These are phyloP conservation scores for Charanyca ferruginea DNA, from an alignment of 2,888 invertebrate species.

Conservation along the genomic window DNA sequence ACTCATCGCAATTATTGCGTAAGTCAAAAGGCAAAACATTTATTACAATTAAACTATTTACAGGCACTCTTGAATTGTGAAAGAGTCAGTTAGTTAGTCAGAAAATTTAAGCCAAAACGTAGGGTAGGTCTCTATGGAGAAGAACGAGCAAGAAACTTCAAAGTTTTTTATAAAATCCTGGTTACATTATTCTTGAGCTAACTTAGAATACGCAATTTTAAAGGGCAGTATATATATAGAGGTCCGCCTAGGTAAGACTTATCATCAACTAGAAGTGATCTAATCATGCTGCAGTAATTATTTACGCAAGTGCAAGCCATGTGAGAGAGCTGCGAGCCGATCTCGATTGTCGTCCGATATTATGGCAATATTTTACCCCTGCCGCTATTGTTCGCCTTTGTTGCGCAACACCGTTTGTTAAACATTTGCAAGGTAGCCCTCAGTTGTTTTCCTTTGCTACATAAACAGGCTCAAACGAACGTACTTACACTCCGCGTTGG, in stretches of 20 bases:
- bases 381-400: slow-evolving; percentile 83
- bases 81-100: too few species aligned
- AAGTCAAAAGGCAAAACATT: too few species aligned
- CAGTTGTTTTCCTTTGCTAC: slow-evolving; percentile 81
- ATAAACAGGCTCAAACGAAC: slow-evolving; percentile 75
- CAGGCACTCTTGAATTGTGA: too few species aligned
- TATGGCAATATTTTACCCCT: slow-evolving; percentile 84
- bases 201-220: background rate
- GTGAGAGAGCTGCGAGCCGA: slow-evolving; percentile 60
- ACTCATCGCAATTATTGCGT: background rate
- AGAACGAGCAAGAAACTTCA: too few species aligned
- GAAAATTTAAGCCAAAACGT: too few species aligned
- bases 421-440: slow-evolving; percentile 80
- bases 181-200: too few species aligned
- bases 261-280: slow-evolving; percentile 50
- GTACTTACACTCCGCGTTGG: slow-evolving; percentile 33
- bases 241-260: slow-evolving; percentile 13
- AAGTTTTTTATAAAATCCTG: too few species aligned
- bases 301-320: slow-evolving; percentile 65
- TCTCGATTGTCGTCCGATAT: slow-evolving; percentile 78
- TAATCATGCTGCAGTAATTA: slow-evolving; percentile 66
- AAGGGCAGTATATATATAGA: background rate
- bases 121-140: too few species aligned
- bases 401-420: slow-evolving; percentile 87
- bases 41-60: too few species aligned